A percentile compares a stretch with the other conserved stretches of the same genome.
phyloP scores from a whole-genome alignment of 2,888 invertebrate species.

The Nyleta sp. region DNA sequence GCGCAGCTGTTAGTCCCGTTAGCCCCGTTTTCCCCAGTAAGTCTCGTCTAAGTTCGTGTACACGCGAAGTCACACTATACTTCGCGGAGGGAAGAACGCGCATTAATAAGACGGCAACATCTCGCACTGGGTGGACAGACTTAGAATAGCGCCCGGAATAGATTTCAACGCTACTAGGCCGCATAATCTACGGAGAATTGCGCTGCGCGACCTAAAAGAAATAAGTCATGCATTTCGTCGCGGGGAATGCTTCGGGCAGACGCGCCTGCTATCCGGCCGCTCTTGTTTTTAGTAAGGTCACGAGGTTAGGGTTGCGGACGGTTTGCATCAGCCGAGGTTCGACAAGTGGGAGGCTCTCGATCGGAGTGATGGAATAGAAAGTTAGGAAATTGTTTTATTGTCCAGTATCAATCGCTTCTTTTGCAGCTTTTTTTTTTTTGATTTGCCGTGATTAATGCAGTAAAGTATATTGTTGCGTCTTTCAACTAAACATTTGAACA shows the following conservation, averaged over 20 bases:
- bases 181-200: slow-evolving; percentile 67
- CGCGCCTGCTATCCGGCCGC: neutral
- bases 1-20: slow-evolving; percentile 69
- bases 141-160: slow-evolving; percentile 75
- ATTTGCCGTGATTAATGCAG: too few relatives aligned
- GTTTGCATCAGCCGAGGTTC: too few relatives aligned
- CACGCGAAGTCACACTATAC: slow-evolving; percentile 56
- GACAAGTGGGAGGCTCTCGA: too few relatives aligned
- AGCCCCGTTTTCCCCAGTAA: slow-evolving; percentile 64
- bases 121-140: slow-evolving; percentile 68
- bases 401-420: too few relatives aligned
- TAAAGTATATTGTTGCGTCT: too few relatives aligned
- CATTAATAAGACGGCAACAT: slow-evolving; percentile 68
- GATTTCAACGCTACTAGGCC: slow-evolving; percentile 71
- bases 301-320: slow-evolving; percentile 38
- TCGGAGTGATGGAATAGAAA: too few relatives aligned
- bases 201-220: slow-evolving; percentile 35
- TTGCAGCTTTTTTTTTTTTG: too few relatives aligned
- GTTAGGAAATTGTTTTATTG: too few relatives aligned
- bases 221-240: slow-evolving; percentile 31
- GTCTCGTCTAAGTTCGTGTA: slow-evolving; percentile 62
- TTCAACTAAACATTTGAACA: too few relatives aligned
- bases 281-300: slow-evolving; percentile 44
- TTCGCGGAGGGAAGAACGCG: slow-evolving; percentile 52
- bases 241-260: neutral